Evolutionary conservation across 2,888 invertebrate genomes (phyloP).

Genomic region (Psococerastis gibbosa): DNA sequence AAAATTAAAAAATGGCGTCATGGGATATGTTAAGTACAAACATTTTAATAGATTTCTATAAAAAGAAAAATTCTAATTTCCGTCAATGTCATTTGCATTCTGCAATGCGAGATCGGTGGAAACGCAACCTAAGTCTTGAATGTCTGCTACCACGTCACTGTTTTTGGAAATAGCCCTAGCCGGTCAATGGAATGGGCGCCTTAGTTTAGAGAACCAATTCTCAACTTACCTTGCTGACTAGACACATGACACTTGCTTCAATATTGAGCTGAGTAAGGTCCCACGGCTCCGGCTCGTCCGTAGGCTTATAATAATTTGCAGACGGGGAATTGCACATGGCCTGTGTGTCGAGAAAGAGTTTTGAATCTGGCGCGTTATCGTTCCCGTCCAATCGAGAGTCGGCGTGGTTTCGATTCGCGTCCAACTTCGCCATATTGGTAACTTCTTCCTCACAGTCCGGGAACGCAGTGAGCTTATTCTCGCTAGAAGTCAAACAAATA

Average conservation of each 20-base stretch:
- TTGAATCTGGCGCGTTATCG: conserved; percentile 6
- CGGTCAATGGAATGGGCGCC: too few relatives aligned
- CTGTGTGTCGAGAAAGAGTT: conserved; percentile 30
- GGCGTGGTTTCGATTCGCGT: conserved; percentile 15
- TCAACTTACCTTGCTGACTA: conserved; percentile 54
- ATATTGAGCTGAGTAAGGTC: conserved; percentile 71
- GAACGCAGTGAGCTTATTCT: conserved; percentile 35
- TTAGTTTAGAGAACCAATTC: too few relatives aligned
- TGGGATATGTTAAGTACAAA: too few relatives aligned
- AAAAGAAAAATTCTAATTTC: too few relatives aligned
- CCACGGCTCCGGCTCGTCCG: conserved; percentile 68
- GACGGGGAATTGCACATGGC: conserved; percentile 34
- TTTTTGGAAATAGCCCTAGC: too few relatives aligned
- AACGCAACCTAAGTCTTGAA: too few relatives aligned
- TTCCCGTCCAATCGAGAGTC: neutral
- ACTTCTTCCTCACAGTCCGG: conserved; percentile 32
- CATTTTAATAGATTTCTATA: too few relatives aligned
- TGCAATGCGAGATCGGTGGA: too few relatives aligned
- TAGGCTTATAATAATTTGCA: conserved; percentile 59
- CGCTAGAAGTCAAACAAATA: conserved; percentile 15
- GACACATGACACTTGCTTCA: conserved; percentile 71
- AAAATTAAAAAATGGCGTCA: too few relatives aligned
- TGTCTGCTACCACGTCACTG: too few relatives aligned
- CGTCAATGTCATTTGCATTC: too few relatives aligned
- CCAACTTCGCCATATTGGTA: conserved; percentile 15